Conservation (phyloP, 2,113 vertebrate genomes). For the Platycercus adscitus region DNA sequence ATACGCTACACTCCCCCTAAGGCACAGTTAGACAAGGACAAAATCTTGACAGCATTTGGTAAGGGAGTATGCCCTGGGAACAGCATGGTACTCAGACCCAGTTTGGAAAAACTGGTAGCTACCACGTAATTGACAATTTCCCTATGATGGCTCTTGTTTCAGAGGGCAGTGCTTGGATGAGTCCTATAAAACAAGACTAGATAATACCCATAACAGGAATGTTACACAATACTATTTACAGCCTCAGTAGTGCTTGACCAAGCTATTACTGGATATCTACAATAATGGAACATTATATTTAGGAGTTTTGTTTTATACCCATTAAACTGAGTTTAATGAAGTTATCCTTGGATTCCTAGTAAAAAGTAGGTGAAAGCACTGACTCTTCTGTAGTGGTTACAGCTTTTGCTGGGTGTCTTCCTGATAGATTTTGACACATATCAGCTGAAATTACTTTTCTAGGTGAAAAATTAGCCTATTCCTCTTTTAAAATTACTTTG, state of each 20-base stretch:
- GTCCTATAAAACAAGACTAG: background rate
- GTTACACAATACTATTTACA: background rate
- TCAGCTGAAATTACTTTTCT: background rate
- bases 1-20: background rate
- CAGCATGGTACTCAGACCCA: background rate
- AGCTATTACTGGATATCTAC: background rate
- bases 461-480: background rate
- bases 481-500: background rate
- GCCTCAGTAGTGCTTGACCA: background rate
- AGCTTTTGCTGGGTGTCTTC: background rate
- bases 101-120: background rate
- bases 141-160: background rate
- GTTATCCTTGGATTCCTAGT: background rate
- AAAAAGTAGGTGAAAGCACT: background rate
- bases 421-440: background rate
- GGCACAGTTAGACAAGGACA: background rate
- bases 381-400: background rate
- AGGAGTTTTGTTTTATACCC: background rate
- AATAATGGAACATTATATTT: background rate
- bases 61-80: background rate
- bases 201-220: accelerated
- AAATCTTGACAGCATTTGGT: background rate
- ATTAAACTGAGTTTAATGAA: background rate
- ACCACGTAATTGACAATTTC: background rate
- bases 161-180: background rate